Conservation (phyloP, 2,888 invertebrate species). For the Crematogaster levior region DNA sequence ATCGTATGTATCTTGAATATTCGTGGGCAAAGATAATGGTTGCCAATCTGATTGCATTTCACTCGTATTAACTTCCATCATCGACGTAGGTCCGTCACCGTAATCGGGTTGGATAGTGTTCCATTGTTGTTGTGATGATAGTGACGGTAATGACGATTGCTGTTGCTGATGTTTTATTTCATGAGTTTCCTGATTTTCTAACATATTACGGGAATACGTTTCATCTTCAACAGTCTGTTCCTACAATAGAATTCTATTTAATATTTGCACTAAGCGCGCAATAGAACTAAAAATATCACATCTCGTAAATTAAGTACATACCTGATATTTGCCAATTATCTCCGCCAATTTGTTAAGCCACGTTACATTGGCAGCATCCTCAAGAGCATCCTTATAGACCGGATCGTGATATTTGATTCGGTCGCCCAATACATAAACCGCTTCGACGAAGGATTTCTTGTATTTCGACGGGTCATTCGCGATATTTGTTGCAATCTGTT, state of each 20-base stretch:
- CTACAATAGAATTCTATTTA: slow-evolving; percentile 69
- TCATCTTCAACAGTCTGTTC: slow-evolving; percentile 82
- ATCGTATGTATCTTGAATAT: slow-evolving; percentile 77
- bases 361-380: slow-evolving; percentile 86
- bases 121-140: slow-evolving; percentile 67
- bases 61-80: slow-evolving; percentile 75
- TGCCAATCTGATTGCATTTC: slow-evolving; percentile 81
- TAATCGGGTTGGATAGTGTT: slow-evolving; percentile 73
- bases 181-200: slow-evolving; percentile 58
- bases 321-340: slow-evolving; percentile 85
- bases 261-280: neutral
- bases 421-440: slow-evolving; percentile 86
- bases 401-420: slow-evolving; percentile 92
- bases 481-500: slow-evolving; percentile 91
- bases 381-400: slow-evolving; percentile 86
- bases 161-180: slow-evolving; percentile 69
- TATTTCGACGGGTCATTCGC: slow-evolving; percentile 87
- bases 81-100: slow-evolving; percentile 74
- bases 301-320: slow-evolving; percentile 70
- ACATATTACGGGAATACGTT: slow-evolving; percentile 53
- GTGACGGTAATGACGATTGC: slow-evolving; percentile 61
- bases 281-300: neutral
- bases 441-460: slow-evolving; percentile 86
- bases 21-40: slow-evolving; percentile 76
- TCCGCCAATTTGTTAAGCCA: slow-evolving; percentile 88